Conservation (phyloP, 2,797 vertebrate genomes). For the Orestias chungarensis region DNA sequence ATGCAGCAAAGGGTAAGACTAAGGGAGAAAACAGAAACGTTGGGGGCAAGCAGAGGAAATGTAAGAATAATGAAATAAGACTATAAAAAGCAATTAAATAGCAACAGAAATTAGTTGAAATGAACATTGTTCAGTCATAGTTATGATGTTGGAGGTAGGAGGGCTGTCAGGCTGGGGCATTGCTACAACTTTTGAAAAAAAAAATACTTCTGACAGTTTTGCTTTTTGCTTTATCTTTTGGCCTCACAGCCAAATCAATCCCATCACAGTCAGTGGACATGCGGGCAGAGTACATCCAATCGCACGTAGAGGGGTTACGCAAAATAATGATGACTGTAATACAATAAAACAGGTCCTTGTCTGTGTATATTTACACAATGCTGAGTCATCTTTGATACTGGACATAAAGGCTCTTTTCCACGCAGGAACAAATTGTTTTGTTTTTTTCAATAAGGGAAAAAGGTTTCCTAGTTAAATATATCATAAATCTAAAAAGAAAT, state of each 20-base stretch:
- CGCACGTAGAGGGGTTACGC: slow-evolving; percentile 37
- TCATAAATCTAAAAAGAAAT: background rate
- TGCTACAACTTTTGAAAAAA: slow-evolving; percentile 55
- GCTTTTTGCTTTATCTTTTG: slow-evolving; percentile 50
- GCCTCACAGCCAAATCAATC: slow-evolving; percentile 61
- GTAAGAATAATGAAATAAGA: slow-evolving; percentile 42
- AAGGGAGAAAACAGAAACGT: slow-evolving; percentile 27
- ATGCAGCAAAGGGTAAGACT: slow-evolving; percentile 31
- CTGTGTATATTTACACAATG: slow-evolving; percentile 42
- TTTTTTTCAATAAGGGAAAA: slow-evolving; percentile 20
- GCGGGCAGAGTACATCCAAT: slow-evolving; percentile 44
- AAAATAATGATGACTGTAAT: slow-evolving; percentile 74
- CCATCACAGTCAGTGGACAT: slow-evolving; percentile 54
- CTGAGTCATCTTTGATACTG: slow-evolving; percentile 19
- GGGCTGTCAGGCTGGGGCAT: slow-evolving; percentile 33
- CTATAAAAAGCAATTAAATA: slow-evolving; percentile 19
- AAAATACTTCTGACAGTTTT: slow-evolving; percentile 65
- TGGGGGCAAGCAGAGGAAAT: slow-evolving; percentile 39
- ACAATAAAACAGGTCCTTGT: slow-evolving; percentile 68
- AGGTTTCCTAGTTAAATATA: slow-evolving; percentile 5
- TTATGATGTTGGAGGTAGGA: slow-evolving; percentile 33
- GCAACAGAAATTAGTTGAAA: slow-evolving; percentile 22
- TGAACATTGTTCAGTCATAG: slow-evolving; percentile 42
- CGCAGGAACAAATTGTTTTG: slow-evolving; percentile 27
- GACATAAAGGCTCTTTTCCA: slow-evolving; percentile 33